These are phyloP conservation scores for Antechinus stuartii DNA, from an alignment of 2,113 vertebrate genomes.

Conservation along the genomic window DNA sequence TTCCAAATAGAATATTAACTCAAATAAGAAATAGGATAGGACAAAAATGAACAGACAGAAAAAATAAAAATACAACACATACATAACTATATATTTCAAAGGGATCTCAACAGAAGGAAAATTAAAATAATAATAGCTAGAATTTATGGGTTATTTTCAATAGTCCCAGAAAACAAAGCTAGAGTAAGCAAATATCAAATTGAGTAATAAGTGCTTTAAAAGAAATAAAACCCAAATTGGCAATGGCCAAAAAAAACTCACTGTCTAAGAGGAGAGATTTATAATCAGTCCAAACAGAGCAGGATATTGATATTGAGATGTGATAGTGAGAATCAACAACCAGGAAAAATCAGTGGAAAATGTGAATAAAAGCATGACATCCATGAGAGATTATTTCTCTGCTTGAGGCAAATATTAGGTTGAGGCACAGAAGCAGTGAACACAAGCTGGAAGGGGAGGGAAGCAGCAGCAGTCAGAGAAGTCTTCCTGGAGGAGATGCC, in stretches of 20 bases:
- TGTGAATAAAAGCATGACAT: neutral
- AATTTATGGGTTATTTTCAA: neutral
- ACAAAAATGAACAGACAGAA: neutral
- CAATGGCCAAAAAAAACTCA: neutral
- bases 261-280: neutral
- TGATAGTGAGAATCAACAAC: neutral
- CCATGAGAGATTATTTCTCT: slow-evolving; percentile 27
- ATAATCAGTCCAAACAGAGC: neutral
- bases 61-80: neutral
- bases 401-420: neutral
- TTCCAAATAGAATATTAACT: neutral
- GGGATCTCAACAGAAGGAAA: neutral
- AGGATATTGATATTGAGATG: neutral
- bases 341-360: slow-evolving; percentile 1
- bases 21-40: neutral
- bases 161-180: neutral
- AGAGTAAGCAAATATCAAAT: neutral
- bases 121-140: neutral
- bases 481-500: neutral
- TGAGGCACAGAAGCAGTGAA: neutral
- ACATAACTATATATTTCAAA: neutral
- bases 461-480: neutral
- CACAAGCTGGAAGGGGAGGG: neutral
- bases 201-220: neutral
- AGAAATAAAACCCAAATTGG: neutral